Conservation (phyloP, 1,140 invertebrate species). For the Galendromus occidentalis region DNA sequence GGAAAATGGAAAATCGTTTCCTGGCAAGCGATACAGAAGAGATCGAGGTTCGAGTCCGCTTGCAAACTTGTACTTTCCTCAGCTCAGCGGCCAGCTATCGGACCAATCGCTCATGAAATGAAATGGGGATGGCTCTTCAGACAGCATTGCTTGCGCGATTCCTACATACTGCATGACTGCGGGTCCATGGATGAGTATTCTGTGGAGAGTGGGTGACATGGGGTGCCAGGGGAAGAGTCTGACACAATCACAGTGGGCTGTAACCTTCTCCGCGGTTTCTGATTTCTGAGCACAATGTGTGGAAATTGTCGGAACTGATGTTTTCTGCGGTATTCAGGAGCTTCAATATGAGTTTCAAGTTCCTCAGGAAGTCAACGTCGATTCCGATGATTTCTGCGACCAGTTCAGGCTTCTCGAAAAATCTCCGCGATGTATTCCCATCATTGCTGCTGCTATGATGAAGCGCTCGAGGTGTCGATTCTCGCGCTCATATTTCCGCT, state of each 20-base stretch:
- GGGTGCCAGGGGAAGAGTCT: slow-evolving; percentile 8
- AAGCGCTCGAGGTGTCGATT: no score
- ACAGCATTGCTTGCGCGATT: slow-evolving; percentile 1
- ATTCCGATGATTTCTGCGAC: neutral
- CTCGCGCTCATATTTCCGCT: no score
- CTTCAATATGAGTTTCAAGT: slow-evolving; percentile 9
- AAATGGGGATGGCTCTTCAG: neutral
- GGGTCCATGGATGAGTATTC: slow-evolving; percentile 11
- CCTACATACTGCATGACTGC: neutral
- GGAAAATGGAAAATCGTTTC: no score
- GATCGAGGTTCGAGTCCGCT: no score
- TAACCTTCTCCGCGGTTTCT: neutral
- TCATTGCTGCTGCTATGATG: neutral
- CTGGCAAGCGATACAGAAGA: no score
- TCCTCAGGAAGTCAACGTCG: neutral
- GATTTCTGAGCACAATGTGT: neutral
- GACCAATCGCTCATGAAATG: no score
- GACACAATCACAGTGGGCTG: no score
- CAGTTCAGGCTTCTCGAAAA: slow-evolving; percentile 11
- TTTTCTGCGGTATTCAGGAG: neutral
- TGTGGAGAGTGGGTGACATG: slow-evolving; percentile 13
- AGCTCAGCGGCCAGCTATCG: no score
- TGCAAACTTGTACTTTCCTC: no score
- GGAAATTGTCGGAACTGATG: slow-evolving; percentile 8
- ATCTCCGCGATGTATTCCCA: slow-evolving; percentile 12